A percentile compares a stretch with the other conserved stretches of the same genome.
These are phyloP conservation scores for Brienomyrus brachyistius DNA, from an alignment of 2,113 vertebrate genomes.

Conservation along the genomic window DNA sequence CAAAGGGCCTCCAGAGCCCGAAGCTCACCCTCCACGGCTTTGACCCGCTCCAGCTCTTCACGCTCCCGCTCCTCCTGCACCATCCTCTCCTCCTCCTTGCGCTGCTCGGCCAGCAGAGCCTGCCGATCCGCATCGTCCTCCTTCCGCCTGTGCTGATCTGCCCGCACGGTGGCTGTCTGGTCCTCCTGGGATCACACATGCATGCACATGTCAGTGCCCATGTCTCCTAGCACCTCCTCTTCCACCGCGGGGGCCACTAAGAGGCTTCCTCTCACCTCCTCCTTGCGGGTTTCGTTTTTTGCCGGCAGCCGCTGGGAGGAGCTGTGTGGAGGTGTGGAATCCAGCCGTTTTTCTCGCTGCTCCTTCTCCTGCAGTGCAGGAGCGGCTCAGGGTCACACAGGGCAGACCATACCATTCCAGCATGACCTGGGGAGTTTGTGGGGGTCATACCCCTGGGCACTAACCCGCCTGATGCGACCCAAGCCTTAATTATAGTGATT, in stretches of 20 bases:
- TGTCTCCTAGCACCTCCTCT: neutral
- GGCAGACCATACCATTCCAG: neutral
- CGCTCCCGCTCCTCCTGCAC: constrained; percentile 80
- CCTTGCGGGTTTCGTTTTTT: constrained; percentile 55
- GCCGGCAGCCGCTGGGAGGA: constrained; percentile 68
- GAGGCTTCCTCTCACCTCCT: constrained; percentile 56
- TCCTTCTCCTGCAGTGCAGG: constrained; percentile 66
- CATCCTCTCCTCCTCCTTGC: constrained; percentile 81
- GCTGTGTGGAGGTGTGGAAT: constrained; percentile 62
- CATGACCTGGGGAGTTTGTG: neutral
- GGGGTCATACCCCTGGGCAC: neutral
- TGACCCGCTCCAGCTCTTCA: constrained; percentile 82
- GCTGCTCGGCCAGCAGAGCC: constrained; percentile 80
- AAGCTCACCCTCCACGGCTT: constrained; percentile 85
- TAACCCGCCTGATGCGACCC: neutral
- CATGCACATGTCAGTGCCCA: constrained; percentile 7
- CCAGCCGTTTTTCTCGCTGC: constrained; percentile 69
- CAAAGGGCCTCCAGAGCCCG: neutral
- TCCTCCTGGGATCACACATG: constrained; percentile 53
- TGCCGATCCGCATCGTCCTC: constrained; percentile 88
- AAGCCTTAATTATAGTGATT: neutral
- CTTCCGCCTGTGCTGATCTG: constrained; percentile 72
- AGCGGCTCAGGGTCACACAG: neutral
- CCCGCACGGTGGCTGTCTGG: constrained; percentile 48
- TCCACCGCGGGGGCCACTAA: too few species aligned